Conservation (phyloP, 2,888 invertebrate genomes). For the Baccha elongata region DNA sequence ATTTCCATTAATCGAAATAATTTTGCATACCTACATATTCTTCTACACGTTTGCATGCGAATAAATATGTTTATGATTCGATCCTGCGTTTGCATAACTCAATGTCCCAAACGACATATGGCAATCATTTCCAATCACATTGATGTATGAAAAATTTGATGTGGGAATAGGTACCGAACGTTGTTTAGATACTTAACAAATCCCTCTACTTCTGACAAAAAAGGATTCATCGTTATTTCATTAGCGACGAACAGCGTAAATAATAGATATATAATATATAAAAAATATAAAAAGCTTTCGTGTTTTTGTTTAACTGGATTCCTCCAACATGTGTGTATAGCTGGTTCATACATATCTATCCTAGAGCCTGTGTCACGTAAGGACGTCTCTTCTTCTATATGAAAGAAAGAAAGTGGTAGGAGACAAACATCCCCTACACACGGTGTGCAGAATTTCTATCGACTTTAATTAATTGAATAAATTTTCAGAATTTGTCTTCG, state of each 20-base stretch:
- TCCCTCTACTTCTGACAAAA: conserved; percentile 10
- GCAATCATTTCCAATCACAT: conserved; percentile 75
- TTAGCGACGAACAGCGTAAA: conserved; percentile 56
- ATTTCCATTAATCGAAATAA: neutral
- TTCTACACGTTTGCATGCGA: too few relatives aligned
- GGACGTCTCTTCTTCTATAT: conserved; percentile 38
- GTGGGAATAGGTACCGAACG: conserved; percentile 57
- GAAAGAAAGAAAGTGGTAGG: conserved; percentile 47
- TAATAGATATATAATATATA: conserved; percentile 11
- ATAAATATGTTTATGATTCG: conserved; percentile 64
- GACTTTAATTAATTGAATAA: conserved; percentile 74
- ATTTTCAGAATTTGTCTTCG: conserved; percentile 71
- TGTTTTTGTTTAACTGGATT: conserved; percentile 62
- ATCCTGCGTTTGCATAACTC: conserved; percentile 73
- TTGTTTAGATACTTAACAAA: conserved; percentile 72
- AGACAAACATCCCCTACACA: conserved; percentile 49
- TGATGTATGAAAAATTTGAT: conserved; percentile 63
- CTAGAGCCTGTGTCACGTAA: conserved; percentile 56
- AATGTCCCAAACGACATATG: conserved; percentile 72
- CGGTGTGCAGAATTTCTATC: conserved; percentile 72
- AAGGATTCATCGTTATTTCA: conserved; percentile 73
- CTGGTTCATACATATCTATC: neutral
- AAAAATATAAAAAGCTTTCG: conserved; percentile 55
- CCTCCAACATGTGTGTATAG: conserved; percentile 37
- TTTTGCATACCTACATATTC: too few relatives aligned